phyloP scores from a whole-genome alignment of 30 jellyfish, hydroid and myxozoan genomes.

The Turritopsis dohrnii region DNA sequence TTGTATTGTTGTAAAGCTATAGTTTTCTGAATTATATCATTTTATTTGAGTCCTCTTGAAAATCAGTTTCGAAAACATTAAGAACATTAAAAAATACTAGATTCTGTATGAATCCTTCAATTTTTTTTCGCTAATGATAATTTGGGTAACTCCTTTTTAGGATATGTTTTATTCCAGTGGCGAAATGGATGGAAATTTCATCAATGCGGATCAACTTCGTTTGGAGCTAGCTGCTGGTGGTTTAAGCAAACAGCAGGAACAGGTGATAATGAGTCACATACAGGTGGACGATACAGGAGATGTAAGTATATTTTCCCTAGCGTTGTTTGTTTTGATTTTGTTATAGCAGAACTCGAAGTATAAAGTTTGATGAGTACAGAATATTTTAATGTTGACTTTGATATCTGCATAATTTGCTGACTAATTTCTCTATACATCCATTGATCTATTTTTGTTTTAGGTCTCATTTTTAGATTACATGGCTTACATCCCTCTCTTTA shows the following conservation, averaged over 20 bases:
- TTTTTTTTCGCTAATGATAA: no score
- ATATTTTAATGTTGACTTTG: no score
- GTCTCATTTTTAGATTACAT: slow-evolving; percentile 51
- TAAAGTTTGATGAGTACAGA: no score
- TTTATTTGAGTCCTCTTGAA: no score
- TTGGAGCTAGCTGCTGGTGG: slow-evolving; percentile 22
- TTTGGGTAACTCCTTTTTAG: not conserved
- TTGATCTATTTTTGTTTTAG: slow-evolving; percentile 19
- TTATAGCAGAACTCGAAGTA: not conserved
- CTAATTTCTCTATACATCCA: no score
- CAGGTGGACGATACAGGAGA: slow-evolving; percentile 7
- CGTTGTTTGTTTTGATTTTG: not conserved
- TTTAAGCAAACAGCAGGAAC: not conserved
- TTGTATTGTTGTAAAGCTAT: no score
- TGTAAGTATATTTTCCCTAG: not conserved
- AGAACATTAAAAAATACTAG: no score
- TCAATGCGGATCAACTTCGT: slow-evolving; percentile 4
- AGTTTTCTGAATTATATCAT: no score
- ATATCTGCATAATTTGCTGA: no score
- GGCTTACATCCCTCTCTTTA: slow-evolving; percentile 57
- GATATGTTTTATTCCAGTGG: slow-evolving; percentile 3
- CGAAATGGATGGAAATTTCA: not conserved
- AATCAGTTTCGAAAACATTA: no score
- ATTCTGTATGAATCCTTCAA: no score
- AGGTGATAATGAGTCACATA: not conserved